Evolutionary conservation across 2,888 invertebrate species (phyloP).

Genomic region (Synanthedon tipuliformis): DNA sequence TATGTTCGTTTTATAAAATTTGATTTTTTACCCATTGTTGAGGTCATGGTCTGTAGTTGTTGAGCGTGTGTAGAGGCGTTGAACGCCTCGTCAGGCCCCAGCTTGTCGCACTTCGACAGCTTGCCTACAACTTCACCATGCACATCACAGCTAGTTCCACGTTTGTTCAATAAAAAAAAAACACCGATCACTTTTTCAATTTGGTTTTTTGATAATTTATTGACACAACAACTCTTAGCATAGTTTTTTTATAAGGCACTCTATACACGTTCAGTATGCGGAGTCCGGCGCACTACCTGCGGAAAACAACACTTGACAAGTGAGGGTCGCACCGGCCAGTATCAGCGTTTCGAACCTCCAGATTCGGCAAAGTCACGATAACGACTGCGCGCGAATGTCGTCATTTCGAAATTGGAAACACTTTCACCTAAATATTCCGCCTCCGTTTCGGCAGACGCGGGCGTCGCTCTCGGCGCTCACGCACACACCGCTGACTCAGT

Average conservation of each 20-base stretch:
- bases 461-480: constrained; percentile 68
- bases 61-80: constrained; percentile 53
- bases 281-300: constrained; percentile 48
- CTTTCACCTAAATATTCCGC: constrained; percentile 71
- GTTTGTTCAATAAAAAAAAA: constrained; percentile 22
- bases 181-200: constrained; percentile 61
- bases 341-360: constrained; percentile 57
- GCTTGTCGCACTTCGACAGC: constrained; percentile 58
- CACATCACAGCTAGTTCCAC: constrained; percentile 56
- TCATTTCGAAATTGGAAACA: constrained; percentile 71
- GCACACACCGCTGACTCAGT: constrained; percentile 57
- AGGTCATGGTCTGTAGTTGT: constrained; percentile 65
- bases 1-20: not conserved
- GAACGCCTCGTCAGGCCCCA: constrained; percentile 55
- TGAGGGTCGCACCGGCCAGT: constrained; percentile 28
- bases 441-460: constrained; percentile 69
- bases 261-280: constrained; percentile 45
- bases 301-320: constrained; percentile 32
- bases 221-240: constrained; percentile 55
- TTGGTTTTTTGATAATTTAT: constrained; percentile 51
- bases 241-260: constrained; percentile 44
- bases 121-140: constrained; percentile 42
- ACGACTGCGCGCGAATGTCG: constrained; percentile 71
- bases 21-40: constrained; percentile 59
- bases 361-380: constrained; percentile 71